Conservation (phyloP, 2,113 vertebrate genomes). For the Ardeotis arabs region DNA sequence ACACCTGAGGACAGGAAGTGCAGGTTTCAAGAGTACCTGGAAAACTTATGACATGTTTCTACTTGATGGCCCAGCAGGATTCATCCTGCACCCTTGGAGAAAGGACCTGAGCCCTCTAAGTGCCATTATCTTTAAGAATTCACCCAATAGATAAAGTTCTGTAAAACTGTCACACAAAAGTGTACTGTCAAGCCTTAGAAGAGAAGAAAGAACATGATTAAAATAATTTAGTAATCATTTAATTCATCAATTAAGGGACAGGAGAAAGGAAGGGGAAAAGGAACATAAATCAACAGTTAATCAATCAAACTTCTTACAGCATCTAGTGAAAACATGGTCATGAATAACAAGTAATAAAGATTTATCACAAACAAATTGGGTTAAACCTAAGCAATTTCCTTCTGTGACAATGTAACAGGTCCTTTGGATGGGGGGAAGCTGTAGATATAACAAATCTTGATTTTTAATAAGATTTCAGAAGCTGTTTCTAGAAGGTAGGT, state of each 20-base stretch:
- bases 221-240: not conserved
- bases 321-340: not conserved
- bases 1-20: not conserved
- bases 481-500: not conserved
- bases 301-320: not conserved
- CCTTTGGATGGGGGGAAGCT: not conserved
- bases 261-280: not conserved
- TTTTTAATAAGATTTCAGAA: slow-evolving; percentile 2
- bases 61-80: not conserved
- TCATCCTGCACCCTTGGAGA: not conserved
- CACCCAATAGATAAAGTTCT: not conserved
- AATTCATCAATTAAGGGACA: not conserved
- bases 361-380: not conserved
- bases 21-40: not conserved
- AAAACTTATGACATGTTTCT: not conserved
- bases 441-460: not conserved
- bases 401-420: not conserved
- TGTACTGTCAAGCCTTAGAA: not conserved
- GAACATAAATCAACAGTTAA: not conserved
- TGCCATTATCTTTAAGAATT: not conserved
- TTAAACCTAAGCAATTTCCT: not conserved
- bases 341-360: not conserved
- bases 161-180: not conserved
- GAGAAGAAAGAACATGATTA: not conserved
- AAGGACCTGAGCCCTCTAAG: not conserved